phyloP scores from a whole-genome alignment of 2,113 vertebrate species.

The Choloepus hoffmanni region DNA sequence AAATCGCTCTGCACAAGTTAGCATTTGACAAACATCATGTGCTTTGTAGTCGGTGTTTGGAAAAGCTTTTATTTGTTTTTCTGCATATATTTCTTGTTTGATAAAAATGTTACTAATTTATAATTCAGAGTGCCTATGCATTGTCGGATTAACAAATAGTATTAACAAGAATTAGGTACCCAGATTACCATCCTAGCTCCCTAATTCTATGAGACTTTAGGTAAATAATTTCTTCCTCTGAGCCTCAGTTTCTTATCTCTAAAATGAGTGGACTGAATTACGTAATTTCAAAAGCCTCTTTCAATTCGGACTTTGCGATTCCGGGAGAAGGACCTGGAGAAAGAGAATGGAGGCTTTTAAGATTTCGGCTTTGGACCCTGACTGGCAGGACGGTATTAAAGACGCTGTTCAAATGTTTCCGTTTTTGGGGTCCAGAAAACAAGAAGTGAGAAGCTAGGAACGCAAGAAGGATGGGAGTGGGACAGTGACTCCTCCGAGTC shows the following conservation, averaged over 20 bases:
- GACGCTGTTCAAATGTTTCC: not conserved
- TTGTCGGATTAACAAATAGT: not conserved
- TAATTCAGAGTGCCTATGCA: not conserved
- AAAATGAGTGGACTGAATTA: not conserved
- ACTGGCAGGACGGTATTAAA: not conserved
- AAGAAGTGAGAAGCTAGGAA: not conserved
- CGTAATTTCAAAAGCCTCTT: not conserved
- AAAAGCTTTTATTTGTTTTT: not conserved
- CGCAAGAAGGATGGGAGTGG: accelerated
- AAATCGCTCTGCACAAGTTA: constrained; percentile 12
- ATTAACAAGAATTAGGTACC: not conserved
- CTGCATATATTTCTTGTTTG: not conserved
- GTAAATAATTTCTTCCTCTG: not conserved
- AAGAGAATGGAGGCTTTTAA: not conserved
- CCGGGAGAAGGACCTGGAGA: not conserved
- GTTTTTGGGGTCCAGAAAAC: not conserved
- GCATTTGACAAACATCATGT: not conserved
- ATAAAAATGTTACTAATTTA: not conserved
- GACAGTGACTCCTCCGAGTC: accelerated
- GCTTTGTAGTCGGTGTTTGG: not conserved
- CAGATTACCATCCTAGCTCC: not conserved
- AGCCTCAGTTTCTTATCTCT: constrained; percentile 25
- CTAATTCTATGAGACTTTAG: not conserved
- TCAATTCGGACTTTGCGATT: not conserved
- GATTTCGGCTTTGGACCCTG: not conserved